Percentiles rank a stretch among this genome's conserved stretches.
Conservation (phyloP, 2,113 vertebrate species). For the Malurus elegans region DNA sequence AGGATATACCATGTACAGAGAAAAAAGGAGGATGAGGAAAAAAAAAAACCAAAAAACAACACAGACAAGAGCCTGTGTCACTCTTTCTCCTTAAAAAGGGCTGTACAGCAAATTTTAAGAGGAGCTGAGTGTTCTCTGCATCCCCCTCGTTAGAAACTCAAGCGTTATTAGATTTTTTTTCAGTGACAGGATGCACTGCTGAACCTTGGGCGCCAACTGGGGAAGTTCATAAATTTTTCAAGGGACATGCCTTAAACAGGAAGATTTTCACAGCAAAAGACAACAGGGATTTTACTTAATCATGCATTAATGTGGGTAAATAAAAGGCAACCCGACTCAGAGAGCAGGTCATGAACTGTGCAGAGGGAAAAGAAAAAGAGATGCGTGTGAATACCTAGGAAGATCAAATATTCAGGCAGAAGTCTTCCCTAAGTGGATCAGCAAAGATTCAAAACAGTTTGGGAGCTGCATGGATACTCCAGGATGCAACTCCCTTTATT, state of each 20-base stretch:
- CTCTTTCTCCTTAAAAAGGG: neutral
- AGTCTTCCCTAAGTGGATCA: neutral
- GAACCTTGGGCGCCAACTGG: neutral
- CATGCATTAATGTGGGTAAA: neutral
- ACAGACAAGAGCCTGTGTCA: neutral
- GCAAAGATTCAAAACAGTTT: neutral
- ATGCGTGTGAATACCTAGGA: neutral
- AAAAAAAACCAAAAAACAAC: rapidly evolving
- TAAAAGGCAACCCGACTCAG: neutral
- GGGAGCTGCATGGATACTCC: neutral
- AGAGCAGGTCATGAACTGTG: neutral
- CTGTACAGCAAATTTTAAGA: neutral
- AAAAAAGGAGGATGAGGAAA: neutral
- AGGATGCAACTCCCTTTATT: neutral
- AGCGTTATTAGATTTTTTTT: neutral
- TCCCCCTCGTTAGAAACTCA: neutral
- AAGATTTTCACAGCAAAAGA: neutral
- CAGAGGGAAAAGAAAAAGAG: neutral
- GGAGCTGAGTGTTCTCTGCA: neutral
- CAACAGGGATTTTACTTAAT: neutral
- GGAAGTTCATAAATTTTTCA: neutral
- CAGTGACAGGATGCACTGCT: neutral
- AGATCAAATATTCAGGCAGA: neutral
- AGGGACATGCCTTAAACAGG: neutral
- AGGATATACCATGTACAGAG: neutral